Evolutionary conservation across 2,888 invertebrate genomes (phyloP).

Genomic region (Tenthredo mesomela): DNA sequence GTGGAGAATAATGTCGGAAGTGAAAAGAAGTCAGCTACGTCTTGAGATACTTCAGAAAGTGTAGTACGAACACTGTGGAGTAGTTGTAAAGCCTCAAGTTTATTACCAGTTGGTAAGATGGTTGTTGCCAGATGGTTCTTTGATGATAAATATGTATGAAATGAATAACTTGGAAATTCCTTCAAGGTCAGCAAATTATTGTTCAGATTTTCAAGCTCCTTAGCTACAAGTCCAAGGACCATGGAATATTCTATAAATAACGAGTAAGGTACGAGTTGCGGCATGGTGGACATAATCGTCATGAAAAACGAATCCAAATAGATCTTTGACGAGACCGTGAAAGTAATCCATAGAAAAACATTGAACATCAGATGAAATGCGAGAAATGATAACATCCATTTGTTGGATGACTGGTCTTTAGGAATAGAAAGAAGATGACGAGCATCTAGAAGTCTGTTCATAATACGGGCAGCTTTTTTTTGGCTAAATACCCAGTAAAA

Average conservation of each 20-base stretch:
- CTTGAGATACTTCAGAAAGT: background rate
- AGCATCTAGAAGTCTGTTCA: too few species aligned
- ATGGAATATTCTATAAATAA: background rate
- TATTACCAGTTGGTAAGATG: background rate
- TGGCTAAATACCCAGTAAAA: too few species aligned
- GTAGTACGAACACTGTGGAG: background rate
- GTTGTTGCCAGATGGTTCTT: background rate
- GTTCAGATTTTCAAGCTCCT: background rate
- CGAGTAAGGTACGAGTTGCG: background rate
- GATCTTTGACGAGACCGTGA: too few species aligned
- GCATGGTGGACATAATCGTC: too few species aligned
- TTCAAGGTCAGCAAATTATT: background rate
- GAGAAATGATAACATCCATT: too few species aligned
- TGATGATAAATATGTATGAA: background rate
- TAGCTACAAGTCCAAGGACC: background rate
- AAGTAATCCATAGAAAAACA: too few species aligned
- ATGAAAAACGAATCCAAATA: too few species aligned
- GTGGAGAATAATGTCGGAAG: background rate
- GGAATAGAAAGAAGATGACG: too few species aligned
- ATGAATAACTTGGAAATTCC: background rate
- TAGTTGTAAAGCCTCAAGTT: background rate
- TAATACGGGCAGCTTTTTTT: too few species aligned
- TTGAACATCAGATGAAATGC: too few species aligned
- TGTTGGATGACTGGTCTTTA: too few species aligned
- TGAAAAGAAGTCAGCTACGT: background rate